Evolutionary conservation across 2,888 invertebrate species (phyloP), one percentile per base, ranked within the genome.

Genomic region (Odontomyia ornata): DNA sequence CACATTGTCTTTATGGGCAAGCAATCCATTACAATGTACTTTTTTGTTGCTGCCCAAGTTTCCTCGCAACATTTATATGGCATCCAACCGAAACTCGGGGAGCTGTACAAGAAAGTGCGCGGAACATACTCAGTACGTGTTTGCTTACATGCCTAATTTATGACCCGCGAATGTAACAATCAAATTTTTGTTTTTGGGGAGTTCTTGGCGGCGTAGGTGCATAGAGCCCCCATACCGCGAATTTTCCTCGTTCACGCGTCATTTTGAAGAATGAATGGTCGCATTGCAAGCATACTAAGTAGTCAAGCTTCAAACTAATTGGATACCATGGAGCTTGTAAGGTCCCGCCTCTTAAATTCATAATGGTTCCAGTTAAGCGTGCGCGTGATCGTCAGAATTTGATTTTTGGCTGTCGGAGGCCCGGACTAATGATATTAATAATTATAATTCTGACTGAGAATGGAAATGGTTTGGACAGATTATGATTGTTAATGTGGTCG

Each of bases 1-100:
- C 73, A 21, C 36, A 36, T 73, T 73, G 60, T 73, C 21, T 73
- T 73, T 73, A 57, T 73, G 73, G 72, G 11, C 56, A 52, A 56
- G 36, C 56, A 56, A 47, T 23, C 9, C 23, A 69, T 52, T 52
- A 47, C 18, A 1, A 1, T 56, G 13, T 47, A 18, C 21, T 69
- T 65, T 65, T 36, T 36, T 36, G 36, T 36, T 36, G 36, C 36
- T 36, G 36, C 9, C 11, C 30, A 9, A 27, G n/a, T 65, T 27
- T 36, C 36, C 36, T 36, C 36, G 36, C 36, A n/a, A 64, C 65
- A 47, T 27, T 25, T 69, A 46, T 65, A 65, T 69, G 46, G 46
- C 30, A 69, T 47, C 69, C 69, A 69, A 43, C 69, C 23, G 9
- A 43, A 28, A 43, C 3, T 9, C 5, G 3, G 36, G 36, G 36